Base-by-base conservation (phyloP, 2,888 invertebrate species). In the Temnothorax ravouxi region DNA sequence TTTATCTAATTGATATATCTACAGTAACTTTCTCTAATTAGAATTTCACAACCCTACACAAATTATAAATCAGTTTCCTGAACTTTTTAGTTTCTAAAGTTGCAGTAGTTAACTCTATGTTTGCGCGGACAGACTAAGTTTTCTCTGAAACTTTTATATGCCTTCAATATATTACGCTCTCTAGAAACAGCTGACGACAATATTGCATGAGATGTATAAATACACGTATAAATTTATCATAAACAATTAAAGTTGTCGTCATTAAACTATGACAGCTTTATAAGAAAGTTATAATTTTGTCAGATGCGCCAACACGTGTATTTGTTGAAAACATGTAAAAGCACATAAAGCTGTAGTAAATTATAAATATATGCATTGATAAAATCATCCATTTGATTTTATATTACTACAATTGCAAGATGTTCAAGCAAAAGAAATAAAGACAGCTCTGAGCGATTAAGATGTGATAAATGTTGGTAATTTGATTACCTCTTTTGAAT, bases 101-200 rank as follows among this genome's bases (percentile, higher is more conserved):
- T 47, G n/a, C 75, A 75, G 34, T 75, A 66, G 75, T 75, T 34
- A 29, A 66, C 0, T 6, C 34, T 34, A 34, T 3, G 47, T 75
- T 75, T 50, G 75, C 8, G 21, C 47, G 13, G 75, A 50, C 47
- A 18, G 15, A 13, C 21, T 1, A 5, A 34, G 15, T 74, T 59
- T 34, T 0, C n/a, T 38, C 41, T 47, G 5, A 29, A 25, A 61
- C 9, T 38, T 34, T 61, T 3, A 11, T 3, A 11, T 6, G 6
- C 5, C 21, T 38, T 38, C 41, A 64, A 13, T 64, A n/a, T 13
- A 38, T 29, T 29, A 3, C 29, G 3, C 4, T 13, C 3, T 64
- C 25, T 13, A 44, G 21, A 41, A 62, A 62, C 38, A 64, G 2
- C 15, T 47, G 9, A 50, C 29, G 3, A 50, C 29, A 50, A 67